Evolutionary conservation across 2,888 invertebrate species (phyloP).

Genomic region (Leucozona laternaria): DNA sequence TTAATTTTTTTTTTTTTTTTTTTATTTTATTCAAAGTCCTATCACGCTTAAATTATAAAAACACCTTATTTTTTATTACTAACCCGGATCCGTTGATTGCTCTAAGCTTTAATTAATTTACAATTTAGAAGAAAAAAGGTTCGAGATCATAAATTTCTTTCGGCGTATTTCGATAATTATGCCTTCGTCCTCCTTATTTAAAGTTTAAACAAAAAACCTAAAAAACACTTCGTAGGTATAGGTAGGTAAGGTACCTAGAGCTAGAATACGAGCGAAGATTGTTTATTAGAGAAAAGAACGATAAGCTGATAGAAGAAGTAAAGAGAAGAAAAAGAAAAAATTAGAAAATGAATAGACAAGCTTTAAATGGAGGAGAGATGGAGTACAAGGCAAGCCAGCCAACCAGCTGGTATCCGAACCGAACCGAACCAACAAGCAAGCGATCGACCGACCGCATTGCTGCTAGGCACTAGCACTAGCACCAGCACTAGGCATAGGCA

Average conservation of each 20-base stretch:
- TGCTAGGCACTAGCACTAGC: constrained; percentile 7
- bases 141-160: background rate
- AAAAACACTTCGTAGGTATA: background rate
- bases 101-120: background rate
- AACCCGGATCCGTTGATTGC: background rate
- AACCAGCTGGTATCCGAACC: constrained; percentile 25
- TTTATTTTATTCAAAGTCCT: background rate
- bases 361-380: constrained; percentile 55
- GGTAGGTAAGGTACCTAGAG: background rate
- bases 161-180: constrained; percentile 20
- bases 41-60: background rate
- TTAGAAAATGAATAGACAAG: constrained; percentile 66
- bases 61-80: background rate
- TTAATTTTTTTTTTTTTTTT: too few relatives aligned
- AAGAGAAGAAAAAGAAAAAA: constrained; percentile 23
- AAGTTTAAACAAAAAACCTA: constrained; percentile 61
- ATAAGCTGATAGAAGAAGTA: constrained; percentile 3
- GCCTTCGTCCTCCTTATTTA: constrained; percentile 64
- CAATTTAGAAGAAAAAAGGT: background rate
- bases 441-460: constrained; percentile 26
- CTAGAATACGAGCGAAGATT: constrained; percentile 17
- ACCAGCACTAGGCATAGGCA: constrained; percentile 5
- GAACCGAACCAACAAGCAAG: background rate
- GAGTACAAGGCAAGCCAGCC: constrained; percentile 66
- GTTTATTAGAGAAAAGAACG: constrained; percentile 39